Percentiles rank a stretch among this genome's conserved stretches.
phyloP scores from a whole-genome alignment of 2,888 invertebrate genomes.

The Cheilosia soror region DNA sequence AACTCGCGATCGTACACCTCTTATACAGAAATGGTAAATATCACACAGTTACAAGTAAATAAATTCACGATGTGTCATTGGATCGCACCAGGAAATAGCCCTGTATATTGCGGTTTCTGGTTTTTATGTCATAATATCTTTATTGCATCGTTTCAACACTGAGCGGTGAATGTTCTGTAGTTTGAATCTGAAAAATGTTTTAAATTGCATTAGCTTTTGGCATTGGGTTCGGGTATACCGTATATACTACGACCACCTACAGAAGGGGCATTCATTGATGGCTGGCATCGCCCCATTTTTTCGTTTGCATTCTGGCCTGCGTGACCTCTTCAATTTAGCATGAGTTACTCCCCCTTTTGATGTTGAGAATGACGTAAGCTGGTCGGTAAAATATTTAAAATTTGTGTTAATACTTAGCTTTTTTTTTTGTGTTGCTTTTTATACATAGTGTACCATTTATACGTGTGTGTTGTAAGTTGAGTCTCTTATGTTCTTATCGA shows the following conservation, averaged over 20 bases:
- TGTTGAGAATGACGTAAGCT: slow-evolving; percentile 59
- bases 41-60: slow-evolving; percentile 41
- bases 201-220: slow-evolving; percentile 69
- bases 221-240: slow-evolving; percentile 40
- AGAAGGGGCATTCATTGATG: slow-evolving; percentile 57
- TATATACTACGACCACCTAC: background rate
- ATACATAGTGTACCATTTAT: background rate
- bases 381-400: slow-evolving; percentile 57
- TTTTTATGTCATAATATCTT: slow-evolving; percentile 24
- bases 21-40: slow-evolving; percentile 16
- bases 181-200: slow-evolving; percentile 53
- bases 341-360: slow-evolving; percentile 60
- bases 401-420: slow-evolving; percentile 60
- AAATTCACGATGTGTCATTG: slow-evolving; percentile 58
- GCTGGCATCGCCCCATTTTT: slow-evolving; percentile 62
- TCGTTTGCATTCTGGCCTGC: slow-evolving; percentile 59
- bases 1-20: slow-evolving; percentile 37
- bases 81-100: slow-evolving; percentile 63
- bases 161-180: slow-evolving; percentile 10
- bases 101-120: slow-evolving; percentile 40
- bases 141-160: slow-evolving; percentile 13
- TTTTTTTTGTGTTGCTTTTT: slow-evolving; percentile 23
- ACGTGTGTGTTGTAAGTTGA: slow-evolving; percentile 18
- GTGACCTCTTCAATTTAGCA: slow-evolving; percentile 73
- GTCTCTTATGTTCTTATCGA: slow-evolving; percentile 61